Conservation (phyloP, 2,113 vertebrate genomes). For the Mionectes macconnelli region DNA sequence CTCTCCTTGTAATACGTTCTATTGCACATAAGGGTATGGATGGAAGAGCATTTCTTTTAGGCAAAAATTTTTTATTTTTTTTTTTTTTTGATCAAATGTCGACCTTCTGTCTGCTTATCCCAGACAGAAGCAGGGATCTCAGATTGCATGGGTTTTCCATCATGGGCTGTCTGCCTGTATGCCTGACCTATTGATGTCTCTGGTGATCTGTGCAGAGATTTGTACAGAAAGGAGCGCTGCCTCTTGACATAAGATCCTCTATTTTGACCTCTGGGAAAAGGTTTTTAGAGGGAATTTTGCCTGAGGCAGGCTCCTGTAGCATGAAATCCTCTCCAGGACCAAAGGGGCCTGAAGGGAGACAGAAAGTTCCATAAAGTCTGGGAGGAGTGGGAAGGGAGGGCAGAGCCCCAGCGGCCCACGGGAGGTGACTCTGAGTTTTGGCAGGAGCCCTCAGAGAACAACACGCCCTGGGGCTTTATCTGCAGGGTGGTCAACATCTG, state of each 20-base stretch:
- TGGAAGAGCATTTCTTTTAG: not conserved
- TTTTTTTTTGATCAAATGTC: not conserved
- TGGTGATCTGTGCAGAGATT: not conserved
- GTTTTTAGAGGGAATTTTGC: not conserved
- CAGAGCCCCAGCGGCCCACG: not conserved
- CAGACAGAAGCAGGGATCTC: not conserved
- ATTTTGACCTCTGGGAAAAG: not conserved
- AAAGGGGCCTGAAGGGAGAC: not conserved
- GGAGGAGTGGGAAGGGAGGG: not conserved
- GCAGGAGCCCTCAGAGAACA: not conserved
- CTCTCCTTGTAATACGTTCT: not conserved
- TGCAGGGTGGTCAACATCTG: conserved; percentile 5
- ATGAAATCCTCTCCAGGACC: not conserved
- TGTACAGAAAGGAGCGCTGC: not conserved
- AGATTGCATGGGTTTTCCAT: not conserved
- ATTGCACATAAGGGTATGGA: not conserved
- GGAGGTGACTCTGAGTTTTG: not conserved
- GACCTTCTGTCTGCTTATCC: not conserved
- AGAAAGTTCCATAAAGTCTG: not conserved
- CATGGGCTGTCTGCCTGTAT: not conserved
- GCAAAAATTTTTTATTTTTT: not conserved
- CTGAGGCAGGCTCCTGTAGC: not conserved
- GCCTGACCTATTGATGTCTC: not conserved
- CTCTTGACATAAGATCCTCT: not conserved
- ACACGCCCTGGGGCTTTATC: not conserved